phyloP scores from a whole-genome alignment of 2,113 vertebrate genomes.

The Tretioscincus oriximinensis region DNA sequence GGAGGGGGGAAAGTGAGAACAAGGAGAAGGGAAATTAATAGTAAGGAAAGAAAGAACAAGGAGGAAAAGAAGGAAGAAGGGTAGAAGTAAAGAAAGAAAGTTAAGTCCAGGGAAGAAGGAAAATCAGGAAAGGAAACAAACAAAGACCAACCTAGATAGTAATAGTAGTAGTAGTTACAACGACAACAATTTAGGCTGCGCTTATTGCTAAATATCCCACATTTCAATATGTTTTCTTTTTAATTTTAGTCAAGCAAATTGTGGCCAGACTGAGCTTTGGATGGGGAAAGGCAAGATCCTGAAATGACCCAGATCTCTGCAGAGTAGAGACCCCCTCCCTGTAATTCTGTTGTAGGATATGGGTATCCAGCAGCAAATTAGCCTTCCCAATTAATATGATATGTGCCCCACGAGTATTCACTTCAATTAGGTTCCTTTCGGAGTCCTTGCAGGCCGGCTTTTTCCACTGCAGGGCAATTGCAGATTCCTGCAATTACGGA shows the following conservation, averaged over 20 bases:
- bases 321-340: background rate
- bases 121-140: no score
- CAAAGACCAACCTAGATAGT: no score
- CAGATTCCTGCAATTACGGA: background rate
- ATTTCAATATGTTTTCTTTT: background rate
- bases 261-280: background rate
- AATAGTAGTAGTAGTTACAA: no score
- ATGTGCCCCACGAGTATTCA: background rate
- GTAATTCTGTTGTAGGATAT: background rate
- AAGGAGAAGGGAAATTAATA: no score
- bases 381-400: slow-evolving; percentile 12
- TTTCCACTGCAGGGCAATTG: background rate
- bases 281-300: no score
- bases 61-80: no score
- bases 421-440: slow-evolving; percentile 6
- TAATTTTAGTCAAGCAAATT: background rate
- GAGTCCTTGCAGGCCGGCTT: background rate
- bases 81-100: no score
- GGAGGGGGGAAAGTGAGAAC: no score
- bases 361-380: background rate
- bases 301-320: slow-evolving; percentile 11
- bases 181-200: background rate
- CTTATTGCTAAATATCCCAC: background rate
- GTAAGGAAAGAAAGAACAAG: no score
- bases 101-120: no score